phyloP scores from a whole-genome alignment of 2,888 invertebrate species.

The Pandemis corylana region DNA sequence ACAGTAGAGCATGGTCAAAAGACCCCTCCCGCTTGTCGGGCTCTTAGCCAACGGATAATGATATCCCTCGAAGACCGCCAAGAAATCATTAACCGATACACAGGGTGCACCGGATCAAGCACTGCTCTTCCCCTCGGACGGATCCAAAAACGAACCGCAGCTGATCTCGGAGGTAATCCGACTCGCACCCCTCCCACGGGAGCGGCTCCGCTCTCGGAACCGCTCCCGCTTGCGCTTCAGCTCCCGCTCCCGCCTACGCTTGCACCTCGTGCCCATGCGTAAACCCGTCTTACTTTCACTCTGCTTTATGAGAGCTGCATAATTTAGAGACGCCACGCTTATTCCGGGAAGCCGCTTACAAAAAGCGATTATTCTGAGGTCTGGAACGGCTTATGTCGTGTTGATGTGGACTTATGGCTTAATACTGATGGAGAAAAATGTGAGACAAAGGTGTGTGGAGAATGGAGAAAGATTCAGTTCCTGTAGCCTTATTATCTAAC shows the following conservation, averaged over 20 bases:
- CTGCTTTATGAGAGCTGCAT: constrained; percentile 43
- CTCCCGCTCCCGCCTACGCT: background rate
- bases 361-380: constrained; percentile 34
- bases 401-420: constrained; percentile 32
- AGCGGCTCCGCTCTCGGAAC: too few relatives aligned
- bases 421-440: constrained; percentile 24
- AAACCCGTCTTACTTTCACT: constrained; percentile 43
- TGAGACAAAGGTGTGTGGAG: background rate
- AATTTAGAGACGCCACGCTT: constrained; percentile 43
- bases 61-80: too few relatives aligned
- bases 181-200: too few relatives aligned
- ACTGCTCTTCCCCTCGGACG: too few relatives aligned
- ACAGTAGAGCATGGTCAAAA: too few relatives aligned
- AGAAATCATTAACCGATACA: too few relatives aligned
- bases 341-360: constrained; percentile 34
- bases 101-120: too few relatives aligned
- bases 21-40: too few relatives aligned
- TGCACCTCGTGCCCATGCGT: constrained; percentile 15
- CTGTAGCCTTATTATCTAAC: too few relatives aligned
- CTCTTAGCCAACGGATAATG: too few relatives aligned
- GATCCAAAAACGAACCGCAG: too few relatives aligned
- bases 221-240: background rate
- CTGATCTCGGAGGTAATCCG: too few relatives aligned
- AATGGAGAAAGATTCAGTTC: background rate
- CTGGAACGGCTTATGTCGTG: constrained; percentile 22